Percentiles rank a stretch among this genome's conserved stretches.
Evolutionary conservation across 2,797 vertebrate genomes (phyloP).

Genomic region (Dipus sagitta): DNA sequence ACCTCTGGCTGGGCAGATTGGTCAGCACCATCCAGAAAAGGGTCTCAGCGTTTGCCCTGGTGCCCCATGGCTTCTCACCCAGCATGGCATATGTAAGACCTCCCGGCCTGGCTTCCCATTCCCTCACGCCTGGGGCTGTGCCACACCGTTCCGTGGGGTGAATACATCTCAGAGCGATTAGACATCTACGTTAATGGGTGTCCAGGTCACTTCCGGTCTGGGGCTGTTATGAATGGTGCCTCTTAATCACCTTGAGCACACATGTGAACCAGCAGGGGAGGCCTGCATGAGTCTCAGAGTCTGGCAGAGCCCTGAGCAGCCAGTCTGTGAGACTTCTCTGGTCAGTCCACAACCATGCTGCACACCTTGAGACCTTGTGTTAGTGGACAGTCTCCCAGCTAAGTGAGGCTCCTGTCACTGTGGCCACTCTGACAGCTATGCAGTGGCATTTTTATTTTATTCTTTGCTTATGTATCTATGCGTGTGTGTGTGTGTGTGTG

Average conservation of each 20-base stretch:
- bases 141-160: not conserved
- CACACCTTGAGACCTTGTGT: not conserved
- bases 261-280: conserved; percentile 34
- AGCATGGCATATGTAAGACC: too few relatives aligned
- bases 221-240: conserved; percentile 57
- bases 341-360: not conserved
- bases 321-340: not conserved
- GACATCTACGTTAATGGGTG: conserved; percentile 64
- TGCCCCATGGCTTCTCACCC: not conserved
- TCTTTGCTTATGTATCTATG: too few relatives aligned
- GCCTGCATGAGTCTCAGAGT: not conserved
- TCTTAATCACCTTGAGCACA: conserved; percentile 52
- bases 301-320: not conserved
- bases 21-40: too few relatives aligned
- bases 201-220: conserved; percentile 66
- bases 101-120: not conserved
- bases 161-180: conserved; percentile 38
- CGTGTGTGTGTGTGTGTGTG: too few relatives aligned
- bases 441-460: not conserved
- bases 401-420: not conserved
- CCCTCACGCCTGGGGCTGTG: not conserved
- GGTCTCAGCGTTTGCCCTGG: not conserved
- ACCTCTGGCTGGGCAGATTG: not conserved
- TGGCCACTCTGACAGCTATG: not conserved
- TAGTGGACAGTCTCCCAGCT: not conserved